Percentiles rank a stretch among this genome's conserved stretches.
These are phyloP conservation scores for Arge pagana DNA, from an alignment of 2,888 invertebrate genomes.

Conservation along the genomic window DNA sequence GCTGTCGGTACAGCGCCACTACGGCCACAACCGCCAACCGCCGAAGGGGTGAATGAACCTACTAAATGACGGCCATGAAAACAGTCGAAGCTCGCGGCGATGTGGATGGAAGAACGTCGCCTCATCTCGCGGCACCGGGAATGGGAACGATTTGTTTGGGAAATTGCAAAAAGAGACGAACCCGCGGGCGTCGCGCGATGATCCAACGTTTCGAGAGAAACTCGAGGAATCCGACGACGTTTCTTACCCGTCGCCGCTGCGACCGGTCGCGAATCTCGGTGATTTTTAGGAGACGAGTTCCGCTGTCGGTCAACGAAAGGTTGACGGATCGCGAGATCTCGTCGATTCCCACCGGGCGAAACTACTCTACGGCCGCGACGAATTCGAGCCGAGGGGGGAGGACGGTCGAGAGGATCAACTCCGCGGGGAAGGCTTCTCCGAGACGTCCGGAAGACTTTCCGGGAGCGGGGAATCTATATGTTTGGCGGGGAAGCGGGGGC, in stretches of 20 bases:
- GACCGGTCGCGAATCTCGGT: no score
- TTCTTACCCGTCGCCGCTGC: no score
- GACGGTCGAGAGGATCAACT: conserved; percentile 35
- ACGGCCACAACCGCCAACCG: conserved; percentile 39
- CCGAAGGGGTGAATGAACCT: conserved; percentile 58
- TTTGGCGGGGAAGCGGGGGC: conserved; percentile 26
- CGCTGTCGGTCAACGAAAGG: no score
- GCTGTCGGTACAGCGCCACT: conserved; percentile 33
- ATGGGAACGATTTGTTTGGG: conserved; percentile 20
- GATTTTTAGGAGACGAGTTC: no score
- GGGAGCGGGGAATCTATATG: conserved; percentile 26
- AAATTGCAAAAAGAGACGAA: conserved; percentile 16
- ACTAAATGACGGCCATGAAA: conserved; percentile 60
- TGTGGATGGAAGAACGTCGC: conserved; percentile 25
- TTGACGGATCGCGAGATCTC: no score
- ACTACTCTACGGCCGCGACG: no score
- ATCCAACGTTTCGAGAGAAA: conserved; percentile 13
- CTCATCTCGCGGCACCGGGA: conserved; percentile 6
- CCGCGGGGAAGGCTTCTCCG: conserved; percentile 20
- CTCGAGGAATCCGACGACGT: no score
- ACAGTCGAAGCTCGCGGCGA: conserved; percentile 52
- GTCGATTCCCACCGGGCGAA: no score
- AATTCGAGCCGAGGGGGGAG: conserved; percentile 33
- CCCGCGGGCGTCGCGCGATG: conserved; percentile 1
- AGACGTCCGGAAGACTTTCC: conserved; percentile 4